Percentiles rank a stretch among this genome's conserved stretches.
These are phyloP conservation scores for Erinaceus europaeus DNA, from an alignment of 2,113 vertebrate species.

Conservation along the genomic window DNA sequence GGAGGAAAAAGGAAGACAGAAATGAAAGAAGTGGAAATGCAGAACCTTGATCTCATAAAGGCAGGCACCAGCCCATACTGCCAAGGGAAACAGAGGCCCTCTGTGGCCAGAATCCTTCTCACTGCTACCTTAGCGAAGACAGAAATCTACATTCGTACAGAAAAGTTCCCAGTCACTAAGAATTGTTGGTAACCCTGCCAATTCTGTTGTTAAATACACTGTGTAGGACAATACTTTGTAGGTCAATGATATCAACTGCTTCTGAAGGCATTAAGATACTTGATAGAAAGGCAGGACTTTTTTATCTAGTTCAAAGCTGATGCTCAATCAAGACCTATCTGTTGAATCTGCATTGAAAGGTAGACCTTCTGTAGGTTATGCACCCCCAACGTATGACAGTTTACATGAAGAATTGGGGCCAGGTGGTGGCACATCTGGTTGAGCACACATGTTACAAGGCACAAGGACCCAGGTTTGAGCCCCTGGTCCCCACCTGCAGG, in stretches of 20 bases:
- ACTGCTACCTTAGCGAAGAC: not conserved
- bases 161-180: not conserved
- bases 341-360: not conserved
- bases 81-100: not conserved
- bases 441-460: no score
- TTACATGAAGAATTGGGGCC: not conserved
- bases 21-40: not conserved
- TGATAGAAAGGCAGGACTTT: not conserved
- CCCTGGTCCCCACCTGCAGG: no score
- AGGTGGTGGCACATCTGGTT: no score
- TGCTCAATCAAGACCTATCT: not conserved
- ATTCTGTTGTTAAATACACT: not conserved
- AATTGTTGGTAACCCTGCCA: not conserved
- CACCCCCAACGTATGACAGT: not conserved
- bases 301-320: not conserved
- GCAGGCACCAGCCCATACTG: not conserved
- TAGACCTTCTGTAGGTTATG: not conserved
- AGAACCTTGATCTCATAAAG: not conserved
- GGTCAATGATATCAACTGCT: not conserved
- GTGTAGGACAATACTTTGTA: not conserved
- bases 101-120: not conserved
- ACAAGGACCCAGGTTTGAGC: no score
- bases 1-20: not conserved
- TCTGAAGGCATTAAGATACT: not conserved
- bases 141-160: not conserved